Evolutionary conservation across 2,113 vertebrate species (phyloP).

Genomic region (Zosterops lateralis): DNA sequence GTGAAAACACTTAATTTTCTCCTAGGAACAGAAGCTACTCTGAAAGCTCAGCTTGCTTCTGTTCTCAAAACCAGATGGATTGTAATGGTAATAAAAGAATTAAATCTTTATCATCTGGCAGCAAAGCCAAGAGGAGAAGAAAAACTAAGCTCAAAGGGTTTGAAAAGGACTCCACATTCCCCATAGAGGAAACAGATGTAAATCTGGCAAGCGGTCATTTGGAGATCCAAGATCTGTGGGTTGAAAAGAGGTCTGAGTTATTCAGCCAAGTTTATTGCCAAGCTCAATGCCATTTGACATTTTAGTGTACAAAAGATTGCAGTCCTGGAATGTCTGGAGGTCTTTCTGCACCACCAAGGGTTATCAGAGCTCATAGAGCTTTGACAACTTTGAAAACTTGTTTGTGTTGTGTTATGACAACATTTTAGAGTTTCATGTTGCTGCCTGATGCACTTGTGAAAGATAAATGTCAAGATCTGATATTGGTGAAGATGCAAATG

Average conservation of each 20-base stretch:
- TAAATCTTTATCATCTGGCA: slow-evolving; percentile 59
- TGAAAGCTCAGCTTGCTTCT: slow-evolving; percentile 27
- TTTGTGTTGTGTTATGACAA: background rate
- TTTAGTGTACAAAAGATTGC: background rate
- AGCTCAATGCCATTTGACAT: background rate
- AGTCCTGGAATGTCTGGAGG: background rate
- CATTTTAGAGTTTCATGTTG: background rate
- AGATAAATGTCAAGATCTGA: background rate
- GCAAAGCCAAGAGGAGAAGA: slow-evolving; percentile 41
- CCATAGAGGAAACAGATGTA: slow-evolving; percentile 48
- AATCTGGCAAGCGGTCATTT: slow-evolving; percentile 20
- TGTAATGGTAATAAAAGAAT: slow-evolving; percentile 50
- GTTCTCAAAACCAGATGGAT: slow-evolving; percentile 45
- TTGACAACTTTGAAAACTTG: background rate
- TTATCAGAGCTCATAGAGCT: background rate
- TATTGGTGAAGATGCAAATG: background rate
- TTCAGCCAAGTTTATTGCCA: slow-evolving; percentile 4
- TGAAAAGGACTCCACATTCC: slow-evolving; percentile 24
- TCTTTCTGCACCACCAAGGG: background rate
- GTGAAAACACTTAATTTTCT: background rate
- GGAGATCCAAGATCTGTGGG: background rate
- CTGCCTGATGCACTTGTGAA: background rate
- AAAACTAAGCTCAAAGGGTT: slow-evolving; percentile 43
- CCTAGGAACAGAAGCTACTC: slow-evolving; percentile 25
- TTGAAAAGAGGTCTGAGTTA: slow-evolving; percentile 38